Percentiles rank a stretch among this genome's conserved stretches.
These are phyloP conservation scores for Coronaproctus castanopsis DNA, from an alignment of 2,888 invertebrate species.

Conservation along the genomic window DNA sequence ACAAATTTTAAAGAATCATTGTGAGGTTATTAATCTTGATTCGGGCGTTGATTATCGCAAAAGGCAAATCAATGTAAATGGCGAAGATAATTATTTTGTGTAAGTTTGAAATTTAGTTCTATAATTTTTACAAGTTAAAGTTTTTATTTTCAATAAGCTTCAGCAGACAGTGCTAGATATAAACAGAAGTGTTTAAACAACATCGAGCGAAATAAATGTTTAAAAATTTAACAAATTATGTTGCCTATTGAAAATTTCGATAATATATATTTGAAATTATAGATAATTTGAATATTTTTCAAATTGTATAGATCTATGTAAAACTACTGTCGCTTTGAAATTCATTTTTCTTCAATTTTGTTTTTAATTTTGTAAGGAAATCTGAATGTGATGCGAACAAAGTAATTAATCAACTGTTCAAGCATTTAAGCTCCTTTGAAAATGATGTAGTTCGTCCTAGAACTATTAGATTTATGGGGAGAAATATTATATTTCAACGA, in stretches of 20 bases:
- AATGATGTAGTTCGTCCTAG: slow-evolving; percentile 71
- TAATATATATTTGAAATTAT: too few relatives aligned
- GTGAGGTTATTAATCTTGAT: slow-evolving; percentile 56
- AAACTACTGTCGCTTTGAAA: too few relatives aligned
- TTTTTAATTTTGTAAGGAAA: slow-evolving; percentile 32
- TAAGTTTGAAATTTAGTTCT: slow-evolving; percentile 26
- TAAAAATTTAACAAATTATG: too few relatives aligned
- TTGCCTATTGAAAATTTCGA: too few relatives aligned
- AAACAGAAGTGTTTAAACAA: too few relatives aligned
- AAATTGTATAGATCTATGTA: too few relatives aligned
- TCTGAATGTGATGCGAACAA: slow-evolving; percentile 38
- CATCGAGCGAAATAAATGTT: too few relatives aligned
- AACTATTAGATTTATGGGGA: slow-evolving; percentile 66
- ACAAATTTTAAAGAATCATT: slow-evolving; percentile 64
- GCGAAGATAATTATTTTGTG: slow-evolving; percentile 62
- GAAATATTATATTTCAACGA: slow-evolving; percentile 67
- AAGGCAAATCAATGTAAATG: slow-evolving; percentile 36
- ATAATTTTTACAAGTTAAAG: not conserved
- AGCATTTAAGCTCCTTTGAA: slow-evolving; percentile 67
- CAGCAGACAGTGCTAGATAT: too few relatives aligned
- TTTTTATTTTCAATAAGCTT: too few relatives aligned
- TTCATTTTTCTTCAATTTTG: too few relatives aligned
- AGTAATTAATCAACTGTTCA: slow-evolving; percentile 63
- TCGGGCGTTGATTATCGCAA: slow-evolving; percentile 88
- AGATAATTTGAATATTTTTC: too few relatives aligned